Conservation (phyloP, 2,888 invertebrate genomes). For the Plagodis dolabraria region DNA sequence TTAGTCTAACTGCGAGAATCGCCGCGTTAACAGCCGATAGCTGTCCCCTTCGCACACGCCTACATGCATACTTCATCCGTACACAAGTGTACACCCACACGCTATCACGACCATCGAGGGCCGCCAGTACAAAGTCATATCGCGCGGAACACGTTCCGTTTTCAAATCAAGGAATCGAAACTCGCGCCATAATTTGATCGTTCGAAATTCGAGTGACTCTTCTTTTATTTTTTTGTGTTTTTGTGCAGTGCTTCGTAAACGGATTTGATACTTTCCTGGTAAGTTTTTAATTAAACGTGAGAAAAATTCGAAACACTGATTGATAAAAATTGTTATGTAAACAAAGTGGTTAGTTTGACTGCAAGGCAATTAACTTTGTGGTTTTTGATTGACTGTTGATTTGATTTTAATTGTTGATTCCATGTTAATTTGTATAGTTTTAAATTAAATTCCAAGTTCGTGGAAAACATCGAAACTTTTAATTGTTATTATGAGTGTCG, state of each 20-base stretch:
- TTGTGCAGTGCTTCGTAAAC: conserved; percentile 28
- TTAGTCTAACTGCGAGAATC: conserved; percentile 84
- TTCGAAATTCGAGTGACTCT: conserved; percentile 27
- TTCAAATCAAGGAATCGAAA: conserved; percentile 37
- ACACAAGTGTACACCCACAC: conserved; percentile 31
- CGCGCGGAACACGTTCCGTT: conserved; percentile 50
- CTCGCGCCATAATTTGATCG: conserved; percentile 62
- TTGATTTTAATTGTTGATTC: conserved; percentile 23
- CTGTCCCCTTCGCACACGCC: conserved; percentile 67
- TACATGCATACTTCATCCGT: conserved; percentile 45
- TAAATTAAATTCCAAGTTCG: not conserved
- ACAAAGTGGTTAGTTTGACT: conserved; percentile 17
- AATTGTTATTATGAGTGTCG: conserved; percentile 1
- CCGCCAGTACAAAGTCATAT: conserved; percentile 50
- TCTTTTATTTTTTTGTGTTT: conserved; percentile 27
- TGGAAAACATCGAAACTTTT: conserved; percentile 7
- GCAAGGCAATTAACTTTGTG: conserved; percentile 22
- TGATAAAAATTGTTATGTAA: conserved; percentile 24
- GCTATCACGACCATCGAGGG: conserved; percentile 28
- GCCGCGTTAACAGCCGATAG: conserved; percentile 78
- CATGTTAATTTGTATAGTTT: conserved; percentile 12
- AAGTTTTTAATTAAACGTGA: conserved; percentile 15
- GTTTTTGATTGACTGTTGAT: conserved; percentile 29
- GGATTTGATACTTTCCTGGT: conserved; percentile 30
- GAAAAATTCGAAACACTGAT: conserved; percentile 8